Conservation (phyloP, 2,888 invertebrate genomes). For the Mantis religiosa region DNA sequence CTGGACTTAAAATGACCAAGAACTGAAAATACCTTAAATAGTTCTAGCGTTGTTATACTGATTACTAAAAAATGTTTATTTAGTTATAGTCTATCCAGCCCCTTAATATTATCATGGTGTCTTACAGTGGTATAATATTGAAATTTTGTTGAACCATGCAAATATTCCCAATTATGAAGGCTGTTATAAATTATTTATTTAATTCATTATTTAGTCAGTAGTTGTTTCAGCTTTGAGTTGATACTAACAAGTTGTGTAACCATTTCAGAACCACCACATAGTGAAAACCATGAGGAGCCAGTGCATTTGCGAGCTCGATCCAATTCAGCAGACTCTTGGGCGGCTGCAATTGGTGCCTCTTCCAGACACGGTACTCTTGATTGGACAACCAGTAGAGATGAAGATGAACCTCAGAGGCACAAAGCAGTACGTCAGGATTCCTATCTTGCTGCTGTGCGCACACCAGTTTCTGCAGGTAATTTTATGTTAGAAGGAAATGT, state of each 20-base stretch:
- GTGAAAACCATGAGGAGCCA: slow-evolving; percentile 37
- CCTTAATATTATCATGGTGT: too few species aligned
- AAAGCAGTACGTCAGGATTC: slow-evolving; percentile 48
- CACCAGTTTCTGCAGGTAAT: slow-evolving; percentile 38
- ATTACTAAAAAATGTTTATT: too few species aligned
- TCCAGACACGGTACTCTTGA: slow-evolving; percentile 7
- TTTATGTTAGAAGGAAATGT: not conserved
- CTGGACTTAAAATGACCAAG: too few species aligned
- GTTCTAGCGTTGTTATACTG: too few species aligned
- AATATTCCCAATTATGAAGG: too few species aligned
- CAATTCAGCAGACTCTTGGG: slow-evolving; percentile 55
- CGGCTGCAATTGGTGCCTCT: slow-evolving; percentile 37
- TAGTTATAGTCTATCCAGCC: too few species aligned
- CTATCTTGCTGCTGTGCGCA: slow-evolving; percentile 46
- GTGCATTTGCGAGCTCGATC: slow-evolving; percentile 49
- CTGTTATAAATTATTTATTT: too few species aligned
- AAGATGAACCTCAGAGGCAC: slow-evolving; percentile 37
- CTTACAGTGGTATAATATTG: too few species aligned
- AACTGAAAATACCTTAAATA: too few species aligned
- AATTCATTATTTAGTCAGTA: too few species aligned
- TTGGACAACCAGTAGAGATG: not conserved
- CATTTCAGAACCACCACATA: slow-evolving; percentile 9
- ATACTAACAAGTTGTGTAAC: not conserved
- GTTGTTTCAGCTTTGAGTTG: not conserved
- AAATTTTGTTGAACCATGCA: too few species aligned